phyloP scores from a whole-genome alignment of 2,888 invertebrate genomes.

The Calliphora vomitoria region DNA sequence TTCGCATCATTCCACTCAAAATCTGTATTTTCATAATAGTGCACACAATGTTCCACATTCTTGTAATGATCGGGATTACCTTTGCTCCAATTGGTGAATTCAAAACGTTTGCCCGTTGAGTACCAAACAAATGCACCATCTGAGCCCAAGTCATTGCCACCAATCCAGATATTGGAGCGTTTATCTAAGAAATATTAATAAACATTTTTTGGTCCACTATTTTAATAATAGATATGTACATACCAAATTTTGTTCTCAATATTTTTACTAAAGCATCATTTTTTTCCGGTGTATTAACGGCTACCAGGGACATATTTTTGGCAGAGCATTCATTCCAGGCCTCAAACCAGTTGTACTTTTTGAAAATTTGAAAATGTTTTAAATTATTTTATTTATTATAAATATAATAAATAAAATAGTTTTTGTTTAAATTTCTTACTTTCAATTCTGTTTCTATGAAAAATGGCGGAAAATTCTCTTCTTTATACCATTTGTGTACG shows the following conservation, averaged over 20 bases:
- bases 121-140: conserved; percentile 26
- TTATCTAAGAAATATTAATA: background rate
- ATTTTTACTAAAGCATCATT: conserved; percentile 2
- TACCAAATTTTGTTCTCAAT: conserved; percentile 33
- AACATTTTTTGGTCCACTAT: background rate
- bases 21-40: conserved; percentile 12
- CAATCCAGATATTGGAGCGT: conserved; percentile 40
- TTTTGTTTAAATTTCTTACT: conserved; percentile 18
- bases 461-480: conserved; percentile 30
- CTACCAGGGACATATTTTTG: conserved; percentile 46
- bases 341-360: conserved; percentile 47
- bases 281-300: conserved; percentile 34
- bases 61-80: conserved; percentile 27
- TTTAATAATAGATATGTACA: background rate
- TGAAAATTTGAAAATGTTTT: background rate
- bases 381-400: no score
- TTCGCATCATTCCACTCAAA: conserved; percentile 54
- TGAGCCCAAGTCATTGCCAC: conserved; percentile 30
- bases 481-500: conserved; percentile 34
- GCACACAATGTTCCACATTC: conserved; percentile 19
- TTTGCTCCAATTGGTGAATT: conserved; percentile 46
- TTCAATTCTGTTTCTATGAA: conserved; percentile 44
- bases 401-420: background rate
- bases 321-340: conserved; percentile 50
- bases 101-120: conserved; percentile 43